Percentiles rank a stretch among this genome's conserved stretches.
These are phyloP conservation scores for Formica exsecta DNA, from an alignment of 1,140 invertebrate genomes.

Conservation along the genomic window DNA sequence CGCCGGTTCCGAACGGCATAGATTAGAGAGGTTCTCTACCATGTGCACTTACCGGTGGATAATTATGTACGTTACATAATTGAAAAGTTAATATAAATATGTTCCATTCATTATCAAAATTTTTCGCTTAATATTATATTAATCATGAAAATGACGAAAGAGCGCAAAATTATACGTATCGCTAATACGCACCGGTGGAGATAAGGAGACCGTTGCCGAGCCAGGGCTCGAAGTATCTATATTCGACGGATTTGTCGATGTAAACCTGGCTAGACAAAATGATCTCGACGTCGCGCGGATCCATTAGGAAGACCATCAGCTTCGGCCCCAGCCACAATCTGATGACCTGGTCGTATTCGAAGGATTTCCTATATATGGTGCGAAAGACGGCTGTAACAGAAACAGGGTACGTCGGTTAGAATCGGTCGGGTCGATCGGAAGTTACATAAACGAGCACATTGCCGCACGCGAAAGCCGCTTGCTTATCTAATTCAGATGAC, in stretches of 20 bases:
- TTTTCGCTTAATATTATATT: too few species aligned
- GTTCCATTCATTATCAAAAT: too few species aligned
- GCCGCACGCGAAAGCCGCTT: not conserved
- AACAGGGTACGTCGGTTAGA: not conserved
- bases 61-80: too few species aligned
- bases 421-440: not conserved
- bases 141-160: too few species aligned
- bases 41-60: not conserved
- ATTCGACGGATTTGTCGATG: conserved; percentile 91
- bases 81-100: too few species aligned
- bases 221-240: conserved; percentile 92
- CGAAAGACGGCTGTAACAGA: conserved; percentile 89
- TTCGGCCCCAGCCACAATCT: conserved; percentile 92
- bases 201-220: conserved; percentile 92
- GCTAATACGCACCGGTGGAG: conserved; percentile 88
- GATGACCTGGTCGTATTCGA: conserved; percentile 88
- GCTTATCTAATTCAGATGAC: conserved; percentile 6
- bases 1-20: too few species aligned
- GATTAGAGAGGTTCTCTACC: too few species aligned
- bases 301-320: conserved; percentile 90
- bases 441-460: not conserved
- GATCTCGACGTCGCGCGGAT: conserved; percentile 92
- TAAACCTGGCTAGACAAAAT: conserved; percentile 92
- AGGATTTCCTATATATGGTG: conserved; percentile 87
- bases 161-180: not conserved